A percentile compares a stretch with the other conserved stretches of the same genome.
These are phyloP conservation scores for Jaculus jaculus DNA, from an alignment of 2,113 vertebrate genomes.

Conservation along the genomic window DNA sequence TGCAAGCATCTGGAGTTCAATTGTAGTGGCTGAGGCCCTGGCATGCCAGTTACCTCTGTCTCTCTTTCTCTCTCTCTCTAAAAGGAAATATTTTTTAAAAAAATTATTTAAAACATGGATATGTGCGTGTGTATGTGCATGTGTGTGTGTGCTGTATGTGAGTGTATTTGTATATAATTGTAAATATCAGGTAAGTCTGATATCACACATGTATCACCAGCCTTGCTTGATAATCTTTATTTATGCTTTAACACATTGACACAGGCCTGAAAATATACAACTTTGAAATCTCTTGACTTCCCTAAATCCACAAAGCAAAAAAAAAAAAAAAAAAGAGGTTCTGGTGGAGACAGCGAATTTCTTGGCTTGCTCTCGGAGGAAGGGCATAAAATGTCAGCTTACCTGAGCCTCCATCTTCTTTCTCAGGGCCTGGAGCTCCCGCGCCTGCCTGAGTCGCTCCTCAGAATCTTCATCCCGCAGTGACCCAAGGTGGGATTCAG, in stretches of 20 bases:
- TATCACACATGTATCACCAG: not conserved
- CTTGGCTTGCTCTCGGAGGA: not conserved
- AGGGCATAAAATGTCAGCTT: not conserved
- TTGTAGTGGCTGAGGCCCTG: too few relatives aligned
- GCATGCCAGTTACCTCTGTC: too few relatives aligned
- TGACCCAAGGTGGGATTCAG: conserved; percentile 67
- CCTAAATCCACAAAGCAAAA: not conserved
- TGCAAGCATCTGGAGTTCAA: too few relatives aligned
- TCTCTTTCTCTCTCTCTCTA: too few relatives aligned
- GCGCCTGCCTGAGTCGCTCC: conserved; percentile 55
- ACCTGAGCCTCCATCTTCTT: conserved; percentile 82
- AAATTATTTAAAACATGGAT: too few relatives aligned
- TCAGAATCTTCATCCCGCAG: conserved; percentile 66
- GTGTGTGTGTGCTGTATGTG: not conserved
- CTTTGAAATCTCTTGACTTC: not conserved
- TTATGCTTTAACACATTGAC: not conserved
- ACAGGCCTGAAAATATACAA: not conserved
- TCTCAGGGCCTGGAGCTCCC: conserved; percentile 62
- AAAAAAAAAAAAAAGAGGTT: not conserved
- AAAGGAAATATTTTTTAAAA: too few relatives aligned
- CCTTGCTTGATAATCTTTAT: not conserved
- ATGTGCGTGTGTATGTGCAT: not conserved
- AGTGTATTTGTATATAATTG: not conserved
- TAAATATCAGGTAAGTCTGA: not conserved
- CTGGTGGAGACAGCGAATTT: not conserved